Evolutionary conservation across 2,797 vertebrate genomes (phyloP).

Genomic region (Pampus argenteus): DNA sequence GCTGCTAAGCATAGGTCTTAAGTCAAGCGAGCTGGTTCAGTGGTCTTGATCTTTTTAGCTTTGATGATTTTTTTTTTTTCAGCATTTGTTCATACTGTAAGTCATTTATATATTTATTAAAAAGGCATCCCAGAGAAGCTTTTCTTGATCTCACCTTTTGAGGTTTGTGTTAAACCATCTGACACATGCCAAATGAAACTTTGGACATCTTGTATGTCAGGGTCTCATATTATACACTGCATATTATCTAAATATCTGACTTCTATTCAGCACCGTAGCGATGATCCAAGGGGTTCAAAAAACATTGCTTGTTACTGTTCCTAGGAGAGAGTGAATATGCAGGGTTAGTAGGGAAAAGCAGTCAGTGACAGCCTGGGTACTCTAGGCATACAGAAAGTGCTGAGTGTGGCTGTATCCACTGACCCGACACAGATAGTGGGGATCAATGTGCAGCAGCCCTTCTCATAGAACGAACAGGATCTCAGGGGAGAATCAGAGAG

Average conservation of each 20-base stretch:
- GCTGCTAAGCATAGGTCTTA: slow-evolving; percentile 55
- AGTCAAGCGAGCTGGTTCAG: slow-evolving; percentile 32
- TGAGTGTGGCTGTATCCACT: slow-evolving; percentile 72
- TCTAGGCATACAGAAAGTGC: slow-evolving; percentile 64
- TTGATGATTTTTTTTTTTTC: slow-evolving; percentile 24
- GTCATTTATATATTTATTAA: slow-evolving; percentile 18
- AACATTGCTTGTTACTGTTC: slow-evolving; percentile 52
- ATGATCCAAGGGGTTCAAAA: slow-evolving; percentile 44
- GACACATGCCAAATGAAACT: slow-evolving; percentile 39
- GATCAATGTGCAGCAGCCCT: slow-evolving; percentile 76
- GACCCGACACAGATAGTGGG: slow-evolving; percentile 78
- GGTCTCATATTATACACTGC: slow-evolving; percentile 37
- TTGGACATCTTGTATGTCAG: slow-evolving; percentile 37
- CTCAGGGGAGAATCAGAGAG: slow-evolving; percentile 71
- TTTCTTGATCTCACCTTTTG: slow-evolving; percentile 40
- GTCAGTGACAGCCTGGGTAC: slow-evolving; percentile 52
- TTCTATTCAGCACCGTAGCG: slow-evolving; percentile 35
- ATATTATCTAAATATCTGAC: slow-evolving; percentile 66
- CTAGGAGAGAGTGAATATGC: slow-evolving; percentile 43
- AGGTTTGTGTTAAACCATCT: slow-evolving; percentile 32
- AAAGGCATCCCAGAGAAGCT: neutral
- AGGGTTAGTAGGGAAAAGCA: slow-evolving; percentile 41
- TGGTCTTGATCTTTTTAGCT: slow-evolving; percentile 17
- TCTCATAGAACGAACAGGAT: slow-evolving; percentile 66
- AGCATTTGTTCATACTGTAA: slow-evolving; percentile 9